Conservation (phyloP, 2,888 invertebrate species). For the Uloborus plumipes region DNA sequence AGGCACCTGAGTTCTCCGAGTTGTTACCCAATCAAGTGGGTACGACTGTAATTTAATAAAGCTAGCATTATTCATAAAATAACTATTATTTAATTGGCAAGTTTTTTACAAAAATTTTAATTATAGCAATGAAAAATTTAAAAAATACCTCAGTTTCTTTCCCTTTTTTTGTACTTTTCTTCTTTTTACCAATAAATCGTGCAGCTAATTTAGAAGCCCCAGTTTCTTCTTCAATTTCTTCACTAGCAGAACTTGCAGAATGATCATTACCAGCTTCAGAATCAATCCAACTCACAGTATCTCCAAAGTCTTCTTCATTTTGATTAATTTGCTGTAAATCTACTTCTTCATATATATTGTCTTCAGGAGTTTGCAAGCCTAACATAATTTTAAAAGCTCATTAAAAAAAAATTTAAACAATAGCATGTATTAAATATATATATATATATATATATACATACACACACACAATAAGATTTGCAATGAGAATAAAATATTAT, state of each 20-base stretch:
- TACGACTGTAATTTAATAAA: too few relatives aligned
- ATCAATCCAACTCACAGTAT: constrained; percentile 62
- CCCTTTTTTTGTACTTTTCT: constrained; percentile 54
- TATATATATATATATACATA: neutral
- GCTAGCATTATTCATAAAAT: too few relatives aligned
- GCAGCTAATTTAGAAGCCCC: constrained; percentile 54
- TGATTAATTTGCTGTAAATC: constrained; percentile 65
- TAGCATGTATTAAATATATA: too few relatives aligned
- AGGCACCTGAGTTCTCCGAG: too few relatives aligned
- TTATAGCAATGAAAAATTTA: too few relatives aligned
- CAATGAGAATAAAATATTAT: neutral
- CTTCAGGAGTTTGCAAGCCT: constrained; percentile 64
- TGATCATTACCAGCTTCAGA: constrained; percentile 57
- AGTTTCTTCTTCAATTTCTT: constrained; percentile 61
- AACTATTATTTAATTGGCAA: too few relatives aligned
- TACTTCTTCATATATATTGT: constrained; percentile 68
- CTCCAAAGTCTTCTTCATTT: constrained; percentile 56
- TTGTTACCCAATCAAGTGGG: too few relatives aligned
- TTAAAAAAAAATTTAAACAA: neutral
- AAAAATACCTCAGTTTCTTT: constrained; percentile 54
- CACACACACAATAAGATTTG: neutral
- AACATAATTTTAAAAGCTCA: neutral
- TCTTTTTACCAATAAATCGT: constrained; percentile 62
- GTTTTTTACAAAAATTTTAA: too few relatives aligned
- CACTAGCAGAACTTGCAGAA: constrained; percentile 62